phyloP scores from a whole-genome alignment of 35 echinoderm and acorn worm species.

The Apostichopus californicus region DNA sequence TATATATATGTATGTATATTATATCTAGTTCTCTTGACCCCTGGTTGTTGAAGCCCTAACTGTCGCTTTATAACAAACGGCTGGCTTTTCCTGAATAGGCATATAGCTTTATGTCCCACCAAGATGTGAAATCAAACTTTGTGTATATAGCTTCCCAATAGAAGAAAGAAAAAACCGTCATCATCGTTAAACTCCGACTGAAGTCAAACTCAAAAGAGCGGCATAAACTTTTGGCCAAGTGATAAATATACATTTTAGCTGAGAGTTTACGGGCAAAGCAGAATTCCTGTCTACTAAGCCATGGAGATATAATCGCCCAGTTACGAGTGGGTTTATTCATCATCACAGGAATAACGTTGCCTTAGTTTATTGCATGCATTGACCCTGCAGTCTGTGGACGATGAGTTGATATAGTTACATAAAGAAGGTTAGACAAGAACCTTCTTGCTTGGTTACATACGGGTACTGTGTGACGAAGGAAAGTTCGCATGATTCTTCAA shows the following conservation, averaged over 20 bases:
- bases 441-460: too few relatives aligned
- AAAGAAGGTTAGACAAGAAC: too few relatives aligned
- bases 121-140: too few relatives aligned
- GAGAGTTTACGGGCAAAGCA: background rate
- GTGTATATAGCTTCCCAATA: too few relatives aligned
- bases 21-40: background rate
- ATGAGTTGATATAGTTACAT: background rate
- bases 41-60: background rate
- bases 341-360: background rate
- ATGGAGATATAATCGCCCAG: background rate
- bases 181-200: background rate
- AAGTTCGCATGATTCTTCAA: too few relatives aligned
- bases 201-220: constrained; percentile 4
- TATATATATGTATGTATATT: too few relatives aligned
- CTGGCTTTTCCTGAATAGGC: too few relatives aligned
- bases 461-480: too few relatives aligned
- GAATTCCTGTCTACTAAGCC: background rate
- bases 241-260: background rate
- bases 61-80: background rate
- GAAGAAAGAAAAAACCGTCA: too few relatives aligned
- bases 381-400: background rate
- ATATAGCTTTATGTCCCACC: too few relatives aligned
- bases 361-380: background rate
- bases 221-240: background rate
- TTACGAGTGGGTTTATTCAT: background rate